Evolutionary conservation across 1,140 invertebrate species (phyloP), one percentile per base, ranked within the genome.

Genomic region (Solenopsis fugax): DNA sequence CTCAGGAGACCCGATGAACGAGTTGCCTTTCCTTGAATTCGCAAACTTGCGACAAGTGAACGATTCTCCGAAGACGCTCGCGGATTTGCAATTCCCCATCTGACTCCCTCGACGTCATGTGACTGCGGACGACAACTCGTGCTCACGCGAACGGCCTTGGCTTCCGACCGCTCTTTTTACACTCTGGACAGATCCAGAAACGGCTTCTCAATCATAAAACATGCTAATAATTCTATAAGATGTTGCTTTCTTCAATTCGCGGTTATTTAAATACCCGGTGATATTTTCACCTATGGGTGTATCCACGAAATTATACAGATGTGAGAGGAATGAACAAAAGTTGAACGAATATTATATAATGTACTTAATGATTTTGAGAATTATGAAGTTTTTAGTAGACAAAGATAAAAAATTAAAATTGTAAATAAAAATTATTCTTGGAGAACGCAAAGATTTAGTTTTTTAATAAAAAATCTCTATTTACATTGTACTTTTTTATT

Each of bases 101-200:
- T 12, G 41, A 41, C 29, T 45, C 4, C 4, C 64, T 41, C 52
- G 65, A 72, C 60, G 89, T 94, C 94, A 95, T 94, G 94, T 95
- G 94, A 95, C 93, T 93, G 90, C 88, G 91, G 86, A 92, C 88
- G 86, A 90, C 91, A 60, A 71, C 21, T 75, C 65, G 67, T 48
- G 67, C 18, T 54, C 24, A 16, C 37, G 29, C 37, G 50, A 21
- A 24, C 6, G 50, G 13, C 45, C 21, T 24, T 16, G 13, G 64
- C 16, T 60, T 73, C 60, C n/a, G 4, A 12, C 7, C 18, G 16
- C 2, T 64, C 48, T 16, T 29, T 21, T 62, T 29, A 21, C 1
- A 18, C 10, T 82, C 45, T 37, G 52, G 21, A 13, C n/a, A 41
- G 37, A 69, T 80, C 1, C 18, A 18, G 24, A 34, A 10, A 34